These are phyloP conservation scores for Oryzias celebensis DNA, from an alignment of 2,113 vertebrate species.

Conservation along the genomic window DNA sequence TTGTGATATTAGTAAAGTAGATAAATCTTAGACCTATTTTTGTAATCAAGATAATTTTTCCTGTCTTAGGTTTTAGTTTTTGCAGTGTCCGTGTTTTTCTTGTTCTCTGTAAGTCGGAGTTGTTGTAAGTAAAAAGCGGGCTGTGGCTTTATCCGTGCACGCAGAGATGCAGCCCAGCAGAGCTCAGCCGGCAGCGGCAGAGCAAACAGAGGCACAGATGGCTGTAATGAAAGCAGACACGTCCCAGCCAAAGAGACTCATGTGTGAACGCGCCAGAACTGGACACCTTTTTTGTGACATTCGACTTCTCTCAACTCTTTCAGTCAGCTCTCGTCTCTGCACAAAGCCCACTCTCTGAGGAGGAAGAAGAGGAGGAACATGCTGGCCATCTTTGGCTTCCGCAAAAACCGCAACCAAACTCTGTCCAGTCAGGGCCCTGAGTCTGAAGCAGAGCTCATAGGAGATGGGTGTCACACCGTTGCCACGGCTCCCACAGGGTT, in stretches of 20 bases:
- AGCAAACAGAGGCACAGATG: background rate
- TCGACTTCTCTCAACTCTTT: slow-evolving; percentile 34
- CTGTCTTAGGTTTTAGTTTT: no score
- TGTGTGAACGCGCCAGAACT: slow-evolving; percentile 1
- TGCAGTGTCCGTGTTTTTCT: no score
- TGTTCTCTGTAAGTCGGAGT: no score
- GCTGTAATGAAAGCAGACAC: slow-evolving; percentile 12
- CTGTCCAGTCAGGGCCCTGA: slow-evolving; percentile 61
- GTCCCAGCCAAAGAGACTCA: slow-evolving; percentile 23
- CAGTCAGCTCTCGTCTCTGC: slow-evolving; percentile 72
- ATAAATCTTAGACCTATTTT: no score
- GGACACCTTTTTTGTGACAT: slow-evolving; percentile 14
- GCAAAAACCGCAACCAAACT: slow-evolving; percentile 71
- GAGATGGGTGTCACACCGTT: slow-evolving; percentile 65
- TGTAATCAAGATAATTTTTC: no score
- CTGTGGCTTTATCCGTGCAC: slow-evolving; percentile 40
- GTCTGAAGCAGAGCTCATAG: slow-evolving; percentile 55
- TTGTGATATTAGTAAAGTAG: no score
- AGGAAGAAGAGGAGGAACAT: slow-evolving; percentile 77
- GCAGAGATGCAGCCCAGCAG: slow-evolving; percentile 55
- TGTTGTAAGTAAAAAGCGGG: slow-evolving; percentile 21
- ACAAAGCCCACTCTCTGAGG: slow-evolving; percentile 75
- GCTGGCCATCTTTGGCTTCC: slow-evolving; percentile 77
- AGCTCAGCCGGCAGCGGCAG: slow-evolving; percentile 10
- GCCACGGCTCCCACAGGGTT: slow-evolving; percentile 69